phyloP scores from a whole-genome alignment of 2,113 vertebrate species.

The Alethe castanea region DNA sequence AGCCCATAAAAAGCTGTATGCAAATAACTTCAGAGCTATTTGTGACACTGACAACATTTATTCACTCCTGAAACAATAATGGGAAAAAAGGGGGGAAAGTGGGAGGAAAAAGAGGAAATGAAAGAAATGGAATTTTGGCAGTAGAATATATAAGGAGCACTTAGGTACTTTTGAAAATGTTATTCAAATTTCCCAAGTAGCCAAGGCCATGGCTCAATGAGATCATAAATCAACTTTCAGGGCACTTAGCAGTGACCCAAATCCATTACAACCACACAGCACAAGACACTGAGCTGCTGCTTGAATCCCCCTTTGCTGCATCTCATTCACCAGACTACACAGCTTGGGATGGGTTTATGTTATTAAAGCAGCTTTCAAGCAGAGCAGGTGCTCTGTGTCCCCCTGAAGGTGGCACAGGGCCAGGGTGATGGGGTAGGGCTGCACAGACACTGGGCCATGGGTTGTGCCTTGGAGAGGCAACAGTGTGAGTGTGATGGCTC shows the following conservation, averaged over 20 bases:
- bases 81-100: neutral
- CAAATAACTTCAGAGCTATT: neutral
- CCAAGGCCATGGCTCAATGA: neutral
- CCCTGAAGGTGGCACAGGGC: neutral
- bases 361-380: neutral
- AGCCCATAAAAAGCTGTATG: neutral
- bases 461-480: neutral
- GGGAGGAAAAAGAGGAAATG: constrained; percentile 1
- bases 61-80: constrained; percentile 18
- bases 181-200: constrained; percentile 1
- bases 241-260: neutral
- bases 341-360: neutral
- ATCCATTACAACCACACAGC: neutral
- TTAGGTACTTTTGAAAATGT: constrained; percentile 24
- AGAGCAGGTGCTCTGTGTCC: neutral
- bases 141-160: neutral
- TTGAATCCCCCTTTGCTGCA: neutral
- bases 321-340: neutral
- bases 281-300: neutral
- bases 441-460: neutral
- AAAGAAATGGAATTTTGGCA: constrained; percentile 37
- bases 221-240: constrained; percentile 15
- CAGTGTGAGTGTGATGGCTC: fast-evolving
- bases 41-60: neutral
- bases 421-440: neutral